Percentiles rank a stretch among this genome's conserved stretches.
Evolutionary conservation across 2,888 invertebrate species (phyloP).

Genomic region (Morpho achilles): DNA sequence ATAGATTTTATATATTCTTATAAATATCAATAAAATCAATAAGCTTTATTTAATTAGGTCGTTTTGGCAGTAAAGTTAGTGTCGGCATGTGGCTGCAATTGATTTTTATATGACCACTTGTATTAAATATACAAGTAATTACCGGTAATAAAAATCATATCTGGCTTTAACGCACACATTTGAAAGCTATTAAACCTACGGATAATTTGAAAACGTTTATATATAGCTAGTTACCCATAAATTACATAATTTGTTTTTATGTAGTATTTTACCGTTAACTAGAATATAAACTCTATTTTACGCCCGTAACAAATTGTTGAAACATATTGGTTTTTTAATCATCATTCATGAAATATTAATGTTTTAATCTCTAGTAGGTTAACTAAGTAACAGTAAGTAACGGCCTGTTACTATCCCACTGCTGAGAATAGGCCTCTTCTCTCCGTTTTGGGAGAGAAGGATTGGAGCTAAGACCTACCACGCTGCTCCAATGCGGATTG

Average conservation of each 20-base stretch:
- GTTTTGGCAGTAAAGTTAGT: constrained; percentile 4
- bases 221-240: no score
- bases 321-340: neutral
- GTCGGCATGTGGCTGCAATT: constrained; percentile 3
- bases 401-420: no score
- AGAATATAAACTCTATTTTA: neutral
- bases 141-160: constrained; percentile 2
- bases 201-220: no score
- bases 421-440: no score
- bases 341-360: no score
- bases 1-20: neutral
- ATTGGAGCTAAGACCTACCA: no score
- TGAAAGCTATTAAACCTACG: neutral
- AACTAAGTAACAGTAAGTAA: no score
- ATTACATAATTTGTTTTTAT: no score
- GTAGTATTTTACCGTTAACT: neutral
- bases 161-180: neutral
- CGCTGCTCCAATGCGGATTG: no score
- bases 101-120: constrained; percentile 8
- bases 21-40: neutral
- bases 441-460: no score
- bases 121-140: constrained; percentile 6
- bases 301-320: neutral
- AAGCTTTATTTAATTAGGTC: constrained; percentile 2
- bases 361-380: no score